Base-by-base conservation (phyloP, 1,140 invertebrate genomes). In the Teleogryllus occipitalis region DNA sequence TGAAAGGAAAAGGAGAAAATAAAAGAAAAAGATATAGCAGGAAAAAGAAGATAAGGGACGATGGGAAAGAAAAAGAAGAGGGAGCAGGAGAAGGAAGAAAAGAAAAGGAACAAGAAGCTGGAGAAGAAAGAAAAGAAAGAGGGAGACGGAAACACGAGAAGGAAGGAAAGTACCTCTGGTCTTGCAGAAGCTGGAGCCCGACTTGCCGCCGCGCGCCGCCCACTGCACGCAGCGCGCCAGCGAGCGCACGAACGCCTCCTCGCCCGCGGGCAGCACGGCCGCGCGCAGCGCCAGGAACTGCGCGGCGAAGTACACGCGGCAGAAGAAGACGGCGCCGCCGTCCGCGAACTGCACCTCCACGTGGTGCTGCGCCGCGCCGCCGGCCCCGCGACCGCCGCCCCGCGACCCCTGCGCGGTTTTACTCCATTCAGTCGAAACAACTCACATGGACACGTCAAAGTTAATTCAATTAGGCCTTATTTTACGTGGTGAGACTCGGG, bases 161-260 rank as follows among this genome's bases (percentile, higher is more conserved):
- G 27, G 27, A 1, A 39, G 27, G 27, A 39, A 39, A 39, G 27
- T 39, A 94, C 94, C 94, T 86, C 92, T 88, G 21, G 96, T 99
- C 89, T 99, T 99, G 84, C 94, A 96, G 87, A 99, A 99, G 14
- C 92, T 90, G 46, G 96, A 98, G 1, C 98, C 97, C 14, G 97
- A 98, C 87, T 99, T 99, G 15, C 98, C 98, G 74, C 97, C 98
- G 80, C 93, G 89, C 0, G 98, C 97, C 47, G 95, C 93, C 98
- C 98, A 99, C 54, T 93, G 92, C 27, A 96, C 90, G 85, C 97
- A 99, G 78, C 94, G 89, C 54, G 95, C 92, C 49, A 99, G 87
- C 46, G 97, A 99, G 8, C 97, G 89, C 2, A 94, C 91, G 83
- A 92, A 94, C 0, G 87, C 88, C 81, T 90, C 89, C 39, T 93